Evolutionary conservation across 1,140 invertebrate species (phyloP).

Genomic region (Dysdera silvatica): DNA sequence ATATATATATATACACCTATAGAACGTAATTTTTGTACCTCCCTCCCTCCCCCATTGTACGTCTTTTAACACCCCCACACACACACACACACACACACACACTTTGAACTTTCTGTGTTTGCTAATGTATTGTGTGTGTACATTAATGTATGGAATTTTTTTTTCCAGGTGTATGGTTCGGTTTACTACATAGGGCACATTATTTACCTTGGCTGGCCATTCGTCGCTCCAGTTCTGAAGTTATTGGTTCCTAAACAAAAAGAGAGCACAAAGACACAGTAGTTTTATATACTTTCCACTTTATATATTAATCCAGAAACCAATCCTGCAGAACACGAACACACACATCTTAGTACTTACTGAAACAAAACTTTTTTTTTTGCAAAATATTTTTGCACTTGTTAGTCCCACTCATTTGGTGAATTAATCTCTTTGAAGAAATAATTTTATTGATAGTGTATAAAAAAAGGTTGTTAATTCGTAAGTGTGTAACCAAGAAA

Average conservation of each 20-base stretch:
- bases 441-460: background rate
- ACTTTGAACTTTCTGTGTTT: too few species aligned
- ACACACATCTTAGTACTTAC: background rate
- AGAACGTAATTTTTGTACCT: too few species aligned
- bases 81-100: too few species aligned
- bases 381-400: background rate
- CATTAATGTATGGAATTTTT: background rate
- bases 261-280: constrained; percentile 7
- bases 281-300: background rate
- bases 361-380: background rate
- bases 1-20: too few species aligned
- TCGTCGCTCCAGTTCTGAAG: constrained; percentile 1
- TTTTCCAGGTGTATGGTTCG: constrained; percentile 13
- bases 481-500: background rate
- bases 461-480: background rate
- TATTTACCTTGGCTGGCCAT: constrained; percentile 11
- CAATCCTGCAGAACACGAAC: background rate
- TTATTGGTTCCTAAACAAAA: constrained; percentile 10
- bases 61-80: too few species aligned
- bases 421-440: background rate
- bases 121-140: too few species aligned
- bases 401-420: background rate
- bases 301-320: background rate
- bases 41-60: too few species aligned
- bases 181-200: constrained; percentile 13